Evolutionary conservation across 2,797 vertebrate species (phyloP).

Genomic region (Leucoraja ocellata): DNA sequence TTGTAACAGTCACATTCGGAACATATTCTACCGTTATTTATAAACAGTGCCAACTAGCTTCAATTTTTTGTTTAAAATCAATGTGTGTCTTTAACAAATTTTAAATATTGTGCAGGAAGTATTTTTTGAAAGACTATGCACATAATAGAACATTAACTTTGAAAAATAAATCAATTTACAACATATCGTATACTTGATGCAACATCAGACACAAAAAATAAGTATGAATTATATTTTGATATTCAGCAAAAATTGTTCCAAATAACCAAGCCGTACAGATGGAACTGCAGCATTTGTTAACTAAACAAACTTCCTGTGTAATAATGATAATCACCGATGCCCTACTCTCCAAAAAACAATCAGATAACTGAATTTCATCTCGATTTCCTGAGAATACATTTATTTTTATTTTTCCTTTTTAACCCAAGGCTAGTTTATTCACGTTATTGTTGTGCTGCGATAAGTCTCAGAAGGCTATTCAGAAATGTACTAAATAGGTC

Average conservation of each 20-base stretch:
- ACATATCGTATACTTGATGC: background rate
- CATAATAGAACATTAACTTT: background rate
- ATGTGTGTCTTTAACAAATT: background rate
- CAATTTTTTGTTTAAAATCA: background rate
- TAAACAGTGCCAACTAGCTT: background rate
- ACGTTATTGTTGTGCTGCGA: slow-evolving; percentile 26
- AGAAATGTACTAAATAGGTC: slow-evolving; percentile 36
- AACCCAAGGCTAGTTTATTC: slow-evolving; percentile 23
- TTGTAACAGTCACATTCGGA: background rate
- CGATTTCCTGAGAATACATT: background rate
- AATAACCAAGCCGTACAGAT: background rate
- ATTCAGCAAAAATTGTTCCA: background rate
- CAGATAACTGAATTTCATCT: slow-evolving; percentile 26
- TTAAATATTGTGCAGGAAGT: background rate
- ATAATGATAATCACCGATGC: slow-evolving; percentile 31
- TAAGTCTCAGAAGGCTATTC: slow-evolving; percentile 27
- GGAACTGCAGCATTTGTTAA: background rate
- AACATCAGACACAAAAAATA: background rate
- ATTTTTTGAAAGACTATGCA: background rate
- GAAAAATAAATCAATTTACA: background rate
- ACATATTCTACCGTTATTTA: background rate
- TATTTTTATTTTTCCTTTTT: background rate
- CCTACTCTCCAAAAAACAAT: slow-evolving; percentile 27
- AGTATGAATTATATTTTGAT: slow-evolving; percentile 7
- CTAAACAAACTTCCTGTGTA: slow-evolving; percentile 31